phyloP scores from a whole-genome alignment of 1,140 invertebrate species.

The Notospermus geniculatus region DNA sequence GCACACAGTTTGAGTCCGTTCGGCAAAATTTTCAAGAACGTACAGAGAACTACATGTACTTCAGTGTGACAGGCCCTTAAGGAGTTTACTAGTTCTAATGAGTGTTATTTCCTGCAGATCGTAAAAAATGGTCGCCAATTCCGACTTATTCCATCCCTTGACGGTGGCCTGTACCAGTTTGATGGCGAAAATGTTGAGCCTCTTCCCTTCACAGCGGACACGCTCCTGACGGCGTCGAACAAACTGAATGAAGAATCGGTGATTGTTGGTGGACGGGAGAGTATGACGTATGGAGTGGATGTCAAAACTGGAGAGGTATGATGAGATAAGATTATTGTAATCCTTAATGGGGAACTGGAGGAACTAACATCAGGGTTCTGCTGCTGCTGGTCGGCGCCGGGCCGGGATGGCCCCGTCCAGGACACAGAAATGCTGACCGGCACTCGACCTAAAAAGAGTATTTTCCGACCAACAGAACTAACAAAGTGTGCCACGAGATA shows the following conservation, averaged over 20 bases:
- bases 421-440: no score
- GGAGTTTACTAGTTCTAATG: neutral
- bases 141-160: constrained; percentile 85
- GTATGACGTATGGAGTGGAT: constrained; percentile 67
- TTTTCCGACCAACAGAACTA: no score
- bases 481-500: no score
- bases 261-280: constrained; percentile 76
- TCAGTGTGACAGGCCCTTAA: no score
- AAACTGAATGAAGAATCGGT: constrained; percentile 78
- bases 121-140: constrained; percentile 82
- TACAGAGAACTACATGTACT: no score
- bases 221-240: constrained; percentile 76
- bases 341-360: no score
- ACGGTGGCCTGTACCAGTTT: constrained; percentile 85
- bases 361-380: no score
- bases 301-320: constrained; percentile 68
- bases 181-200: constrained; percentile 84
- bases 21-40: no score
- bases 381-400: no score
- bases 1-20: no score
- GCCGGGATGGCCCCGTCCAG: no score
- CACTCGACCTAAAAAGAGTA: no score
- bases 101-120: constrained; percentile 60
- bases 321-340: neutral
- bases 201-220: constrained; percentile 80